Conservation (phyloP, 1,140 invertebrate genomes). For the Trichonephila clavata region DNA sequence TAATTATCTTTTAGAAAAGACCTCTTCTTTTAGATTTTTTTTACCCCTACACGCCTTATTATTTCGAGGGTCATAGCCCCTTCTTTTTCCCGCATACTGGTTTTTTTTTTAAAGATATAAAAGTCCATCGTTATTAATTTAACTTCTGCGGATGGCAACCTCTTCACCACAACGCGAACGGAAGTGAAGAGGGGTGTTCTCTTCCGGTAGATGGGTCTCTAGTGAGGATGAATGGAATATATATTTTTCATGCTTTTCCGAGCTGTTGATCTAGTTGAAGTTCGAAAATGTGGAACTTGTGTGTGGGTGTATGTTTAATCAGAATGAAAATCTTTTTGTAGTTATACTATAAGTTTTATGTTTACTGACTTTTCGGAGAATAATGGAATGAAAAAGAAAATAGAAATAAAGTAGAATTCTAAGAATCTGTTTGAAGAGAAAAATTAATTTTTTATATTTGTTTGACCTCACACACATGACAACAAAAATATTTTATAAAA, state of each 20-base stretch:
- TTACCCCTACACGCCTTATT: background rate
- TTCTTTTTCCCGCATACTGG: background rate
- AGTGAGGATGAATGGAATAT: background rate
- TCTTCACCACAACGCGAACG: background rate
- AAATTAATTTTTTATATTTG: no score
- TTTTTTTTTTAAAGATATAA: background rate
- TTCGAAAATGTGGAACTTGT: background rate
- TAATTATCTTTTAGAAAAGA: slow-evolving; percentile 26
- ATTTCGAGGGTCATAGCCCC: background rate
- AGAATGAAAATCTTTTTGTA: background rate
- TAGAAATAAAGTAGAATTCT: no score
- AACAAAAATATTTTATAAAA: no score
- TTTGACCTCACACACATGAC: no score
- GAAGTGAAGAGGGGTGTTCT: background rate
- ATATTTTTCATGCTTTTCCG: background rate
- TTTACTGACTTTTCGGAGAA: background rate
- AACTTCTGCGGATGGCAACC: slow-evolving; percentile 14
- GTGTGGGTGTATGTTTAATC: background rate
- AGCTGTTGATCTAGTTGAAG: background rate
- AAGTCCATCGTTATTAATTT: slow-evolving; percentile 27
- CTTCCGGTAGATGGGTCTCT: slow-evolving; percentile 2
- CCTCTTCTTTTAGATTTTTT: background rate
- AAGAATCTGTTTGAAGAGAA: no score
- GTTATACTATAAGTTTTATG: background rate
- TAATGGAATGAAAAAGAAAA: no score